Evolutionary conservation across 2,888 invertebrate species (phyloP).

Genomic region (Zootermopsis nevadensis): DNA sequence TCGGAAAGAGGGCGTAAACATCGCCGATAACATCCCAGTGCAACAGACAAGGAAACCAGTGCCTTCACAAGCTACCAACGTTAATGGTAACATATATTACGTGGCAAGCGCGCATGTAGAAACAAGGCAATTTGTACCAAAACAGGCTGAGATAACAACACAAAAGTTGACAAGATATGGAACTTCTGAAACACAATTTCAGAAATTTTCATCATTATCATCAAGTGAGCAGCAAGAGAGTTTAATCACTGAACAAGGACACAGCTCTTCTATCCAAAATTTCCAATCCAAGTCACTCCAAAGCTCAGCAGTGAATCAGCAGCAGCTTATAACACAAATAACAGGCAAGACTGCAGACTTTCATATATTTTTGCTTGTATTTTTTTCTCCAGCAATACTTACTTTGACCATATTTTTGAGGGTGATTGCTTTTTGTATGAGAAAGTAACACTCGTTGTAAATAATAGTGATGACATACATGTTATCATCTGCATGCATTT

Average conservation of each 20-base stretch:
- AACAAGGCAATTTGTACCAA: constrained; percentile 44
- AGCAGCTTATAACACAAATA: constrained; percentile 50
- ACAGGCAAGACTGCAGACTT: constrained; percentile 51
- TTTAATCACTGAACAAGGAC: not conserved
- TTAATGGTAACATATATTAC: constrained; percentile 40
- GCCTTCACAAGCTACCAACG: constrained; percentile 15
- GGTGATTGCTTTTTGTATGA: not conserved
- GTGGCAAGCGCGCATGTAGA: constrained; percentile 45
- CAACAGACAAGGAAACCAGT: constrained; percentile 10
- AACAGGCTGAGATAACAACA: not conserved
- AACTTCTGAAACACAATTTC: constrained; percentile 18
- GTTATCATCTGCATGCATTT: too few relatives aligned
- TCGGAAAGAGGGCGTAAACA: constrained; percentile 42
- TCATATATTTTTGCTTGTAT: not conserved
- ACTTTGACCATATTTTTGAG: not conserved
- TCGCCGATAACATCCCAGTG: constrained; percentile 36
- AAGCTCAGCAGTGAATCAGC: constrained; percentile 48
- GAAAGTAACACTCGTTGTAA: not conserved
- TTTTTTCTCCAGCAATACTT: not conserved
- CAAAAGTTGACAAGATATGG: constrained; percentile 5
- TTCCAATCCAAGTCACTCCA: constrained; percentile 44
- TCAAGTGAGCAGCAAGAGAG: constrained; percentile 40
- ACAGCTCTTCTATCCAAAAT: constrained; percentile 6
- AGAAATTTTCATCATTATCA: constrained; percentile 35
- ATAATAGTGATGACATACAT: too few relatives aligned